These are phyloP conservation scores for Poecilobothrus nobilitatus DNA, from an alignment of 2,888 invertebrate species.

Conservation along the genomic window DNA sequence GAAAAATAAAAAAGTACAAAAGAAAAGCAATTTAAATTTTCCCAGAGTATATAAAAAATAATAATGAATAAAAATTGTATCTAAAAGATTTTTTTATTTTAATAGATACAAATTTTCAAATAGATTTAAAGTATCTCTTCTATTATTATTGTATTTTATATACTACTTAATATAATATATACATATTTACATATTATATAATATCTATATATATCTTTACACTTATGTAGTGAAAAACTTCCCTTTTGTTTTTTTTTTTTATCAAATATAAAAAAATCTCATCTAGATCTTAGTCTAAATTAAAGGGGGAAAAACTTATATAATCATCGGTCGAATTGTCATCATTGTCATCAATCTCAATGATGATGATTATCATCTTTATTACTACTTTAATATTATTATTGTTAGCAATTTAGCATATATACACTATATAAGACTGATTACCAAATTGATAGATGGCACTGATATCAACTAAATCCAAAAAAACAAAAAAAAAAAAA, in stretches of 20 bases:
- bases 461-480: neutral
- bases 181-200: no score
- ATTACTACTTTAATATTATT: neutral
- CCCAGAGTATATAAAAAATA: neutral
- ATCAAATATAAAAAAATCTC: no score
- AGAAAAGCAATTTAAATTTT: neutral
- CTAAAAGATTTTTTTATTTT: neutral
- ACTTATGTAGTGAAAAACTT: neutral
- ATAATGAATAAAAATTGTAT: neutral
- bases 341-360: neutral
- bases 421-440: neutral
- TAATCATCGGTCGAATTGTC: neutral
- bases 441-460: conserved; percentile 4
- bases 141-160: neutral
- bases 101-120: conserved; percentile 6
- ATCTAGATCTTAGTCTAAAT: neutral
- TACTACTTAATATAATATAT: no score
- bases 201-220: no score
- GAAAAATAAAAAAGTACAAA: neutral
- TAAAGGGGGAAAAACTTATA: neutral
- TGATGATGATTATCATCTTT: neutral
- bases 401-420: neutral
- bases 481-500: neutral
- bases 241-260: neutral
- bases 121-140: conserved; percentile 3